Evolutionary conservation across 2,888 invertebrate genomes (phyloP), one percentile per base, ranked within the genome.

Genomic region (Cantharis rustica): DNA sequence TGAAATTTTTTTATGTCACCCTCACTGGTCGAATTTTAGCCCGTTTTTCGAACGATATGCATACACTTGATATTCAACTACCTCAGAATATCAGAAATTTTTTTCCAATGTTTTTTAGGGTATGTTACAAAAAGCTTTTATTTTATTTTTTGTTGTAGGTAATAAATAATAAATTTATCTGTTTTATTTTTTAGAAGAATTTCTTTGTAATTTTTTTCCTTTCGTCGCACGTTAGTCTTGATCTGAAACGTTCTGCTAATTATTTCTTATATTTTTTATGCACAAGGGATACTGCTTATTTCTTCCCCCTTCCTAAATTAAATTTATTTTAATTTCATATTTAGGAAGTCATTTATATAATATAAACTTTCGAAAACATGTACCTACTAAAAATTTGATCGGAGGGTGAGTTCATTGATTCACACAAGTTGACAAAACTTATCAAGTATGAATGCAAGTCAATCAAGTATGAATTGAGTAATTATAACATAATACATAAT

Each of bases 1-100:
- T 93, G 89, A 91, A 92, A 85, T 91, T 94, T 89, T 94, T 93
- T 89, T 94, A 95, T 88, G 92, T 92, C 83, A 95, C 95, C 75
- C 95, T 95, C 27, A 84, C 91, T 81, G 95, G 95, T 86, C 90
- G 95, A 82, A 91, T 95, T 83, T 89, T 95, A 71, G 89, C 91
- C 89, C 91, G 93, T 87, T 93, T 93, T 88, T 91, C 93, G 87
- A 92, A 93, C 90, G 93, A 94, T 88, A 89, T 93, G 83, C 92
- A 93, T 87, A 89, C 92, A 82, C 87, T 93, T 89, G 93, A 94
- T 88, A 90, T 90, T 83, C 90, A 90, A 83, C 90, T 93, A 80
- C 87, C 86, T 26, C 16, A 71, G 31, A 66, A 47, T 76, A 47
- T 74, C 13, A 72, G 68, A 75, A 71, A 69, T 66, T 9, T 78